Percentiles rank a stretch among this genome's conserved stretches.
Conservation (phyloP, 2,888 invertebrate species). For the Cryptus viduatorius region DNA sequence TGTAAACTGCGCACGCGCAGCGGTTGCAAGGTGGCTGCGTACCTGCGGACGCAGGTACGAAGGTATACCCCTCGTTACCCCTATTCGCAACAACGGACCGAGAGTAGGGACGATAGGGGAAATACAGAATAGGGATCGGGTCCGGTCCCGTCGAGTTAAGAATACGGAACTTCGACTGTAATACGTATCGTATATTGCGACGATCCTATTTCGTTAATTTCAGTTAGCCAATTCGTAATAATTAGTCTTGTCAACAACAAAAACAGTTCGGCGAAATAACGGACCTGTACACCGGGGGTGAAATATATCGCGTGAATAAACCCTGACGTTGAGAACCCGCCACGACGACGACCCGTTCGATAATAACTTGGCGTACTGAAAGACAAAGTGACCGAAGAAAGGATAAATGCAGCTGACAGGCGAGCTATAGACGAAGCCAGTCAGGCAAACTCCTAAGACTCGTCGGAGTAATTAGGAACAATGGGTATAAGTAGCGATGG, state of each 20-base stretch:
- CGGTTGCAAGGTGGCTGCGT: too few species aligned
- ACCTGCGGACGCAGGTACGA: too few species aligned
- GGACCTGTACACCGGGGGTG: background rate
- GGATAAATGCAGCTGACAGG: constrained; percentile 60
- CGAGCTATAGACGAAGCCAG: constrained; percentile 12
- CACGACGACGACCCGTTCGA: constrained; percentile 36
- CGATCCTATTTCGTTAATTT: too few species aligned
- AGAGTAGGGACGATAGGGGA: too few species aligned
- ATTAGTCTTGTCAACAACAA: constrained; percentile 7
- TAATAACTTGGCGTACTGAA: constrained; percentile 53
- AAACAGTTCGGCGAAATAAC: constrained; percentile 36
- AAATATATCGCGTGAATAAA: constrained; percentile 56
- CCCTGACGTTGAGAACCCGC: constrained; percentile 25
- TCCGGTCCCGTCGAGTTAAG: too few species aligned
- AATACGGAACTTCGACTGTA: too few species aligned
- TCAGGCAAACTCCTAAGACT: constrained; percentile 36
- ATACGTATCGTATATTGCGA: too few species aligned
- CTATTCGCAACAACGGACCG: too few species aligned
- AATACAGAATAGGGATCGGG: too few species aligned
- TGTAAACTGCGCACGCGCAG: too few species aligned
- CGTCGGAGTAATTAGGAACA: constrained; percentile 66
- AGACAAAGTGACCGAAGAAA: constrained; percentile 62
- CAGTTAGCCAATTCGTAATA: background rate
- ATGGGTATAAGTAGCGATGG: constrained; percentile 58
- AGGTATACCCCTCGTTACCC: too few species aligned